Base-by-base conservation (phyloP, 2,888 invertebrate genomes). In the Cryptus viduatorius region DNA sequence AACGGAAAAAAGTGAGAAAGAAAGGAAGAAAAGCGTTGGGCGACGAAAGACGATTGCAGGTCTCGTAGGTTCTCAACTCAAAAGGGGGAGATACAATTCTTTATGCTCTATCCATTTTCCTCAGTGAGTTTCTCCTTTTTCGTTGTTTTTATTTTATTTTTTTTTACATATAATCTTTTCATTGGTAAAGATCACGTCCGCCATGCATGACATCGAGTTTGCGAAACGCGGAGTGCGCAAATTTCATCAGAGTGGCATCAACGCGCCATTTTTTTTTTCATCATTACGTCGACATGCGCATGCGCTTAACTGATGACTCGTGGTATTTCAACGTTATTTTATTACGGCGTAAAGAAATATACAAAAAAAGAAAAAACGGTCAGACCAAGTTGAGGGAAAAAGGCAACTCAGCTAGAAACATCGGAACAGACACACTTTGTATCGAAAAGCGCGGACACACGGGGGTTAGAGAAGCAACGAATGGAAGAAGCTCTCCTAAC, bases 401-500 rank as follows among this genome's bases (percentile, higher is more conserved):
- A 56, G 10, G 24, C 56, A 10, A 12, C 19, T 19, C 19, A 24
- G 56, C 56, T 56, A 37, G 37, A 37, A 37, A 37, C 37, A 37
- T 37, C 8, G 56, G 19, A 24, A 16, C 56, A 56, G 56, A 56
- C 56, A 56, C 56, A 56, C 56, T 56, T 19, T 19, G 19, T 24
- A 10, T 24, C 24, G 56, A 19, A 53, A 53, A 53, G 53, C 53
- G 12, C 56, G 24, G 19, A 56, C 56, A 12, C 56, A 56, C 24
- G 53, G 53, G 56, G 46, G 46, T 48, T 56, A 10, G 56, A 19
- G 56, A 10, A 12, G 56, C 24, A 56, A 56, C 56, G 56, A 56
- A 56, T 56, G 56, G 24, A 56, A 56, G 56, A 56, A 56, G 56
- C 56, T 56, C 56, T 56, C 56, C 56, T 56, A 56, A 56, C 56